Evolutionary conservation across 2,888 invertebrate species (phyloP).

Genomic region (Heliconius erato): DNA sequence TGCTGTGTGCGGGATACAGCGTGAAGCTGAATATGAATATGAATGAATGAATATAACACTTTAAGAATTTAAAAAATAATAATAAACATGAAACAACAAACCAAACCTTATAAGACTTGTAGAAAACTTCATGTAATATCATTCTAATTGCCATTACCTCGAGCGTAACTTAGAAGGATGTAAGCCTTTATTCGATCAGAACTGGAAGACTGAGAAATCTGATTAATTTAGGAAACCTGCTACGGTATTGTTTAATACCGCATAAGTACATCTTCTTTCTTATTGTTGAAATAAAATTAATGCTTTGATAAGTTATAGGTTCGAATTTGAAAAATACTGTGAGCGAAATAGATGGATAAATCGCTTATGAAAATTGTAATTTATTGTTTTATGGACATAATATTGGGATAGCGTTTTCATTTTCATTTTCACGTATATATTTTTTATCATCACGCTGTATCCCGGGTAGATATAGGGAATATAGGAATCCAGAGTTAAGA

Average conservation of each 20-base stretch:
- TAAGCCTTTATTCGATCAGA: slow-evolving; percentile 20
- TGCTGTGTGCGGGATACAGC: too few species aligned
- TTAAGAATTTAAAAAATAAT: not conserved
- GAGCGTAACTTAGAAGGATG: slow-evolving; percentile 1
- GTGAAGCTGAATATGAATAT: too few species aligned
- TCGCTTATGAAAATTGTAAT: too few species aligned
- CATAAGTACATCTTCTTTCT: slow-evolving; percentile 65
- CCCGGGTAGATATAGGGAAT: too few species aligned
- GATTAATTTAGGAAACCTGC: slow-evolving; percentile 76
- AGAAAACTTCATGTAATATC: not conserved
- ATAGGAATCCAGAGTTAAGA: too few species aligned
- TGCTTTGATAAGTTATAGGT: not conserved
- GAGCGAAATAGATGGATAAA: not conserved
- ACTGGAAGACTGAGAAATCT: slow-evolving; percentile 64
- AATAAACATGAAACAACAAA: too few species aligned
- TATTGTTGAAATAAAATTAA: slow-evolving; percentile 10
- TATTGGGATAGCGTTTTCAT: too few species aligned
- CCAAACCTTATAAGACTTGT: not conserved
- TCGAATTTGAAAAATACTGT: not conserved
- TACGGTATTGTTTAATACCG: slow-evolving; percentile 69
- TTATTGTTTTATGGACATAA: too few species aligned
- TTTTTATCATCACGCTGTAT: too few species aligned
- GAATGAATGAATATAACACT: too few species aligned
- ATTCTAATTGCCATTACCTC: slow-evolving; percentile 17
- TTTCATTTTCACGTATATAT: too few species aligned